Conservation (phyloP, 2,797 vertebrate species). For the Rhinella marina region DNA sequence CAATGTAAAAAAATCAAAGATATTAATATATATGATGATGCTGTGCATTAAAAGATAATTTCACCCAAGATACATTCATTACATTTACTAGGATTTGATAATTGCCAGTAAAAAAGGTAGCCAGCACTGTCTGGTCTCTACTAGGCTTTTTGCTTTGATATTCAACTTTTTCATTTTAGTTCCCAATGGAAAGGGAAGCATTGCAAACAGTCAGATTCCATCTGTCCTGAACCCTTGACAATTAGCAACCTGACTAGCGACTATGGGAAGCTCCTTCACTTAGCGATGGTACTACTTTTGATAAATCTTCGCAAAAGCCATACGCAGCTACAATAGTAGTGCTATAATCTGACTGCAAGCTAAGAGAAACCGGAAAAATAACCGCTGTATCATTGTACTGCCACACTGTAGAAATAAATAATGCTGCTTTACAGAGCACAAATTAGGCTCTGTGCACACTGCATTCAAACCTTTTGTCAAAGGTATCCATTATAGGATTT, state of each 20-base stretch:
- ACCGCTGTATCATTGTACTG: background rate
- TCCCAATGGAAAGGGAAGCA: too few relatives aligned
- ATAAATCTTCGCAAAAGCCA: background rate
- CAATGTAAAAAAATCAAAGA: background rate
- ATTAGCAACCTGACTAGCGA: too few relatives aligned
- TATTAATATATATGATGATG: background rate
- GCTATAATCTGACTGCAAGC: background rate
- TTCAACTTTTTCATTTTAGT: background rate
- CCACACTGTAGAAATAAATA: background rate
- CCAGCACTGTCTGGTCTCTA: background rate
- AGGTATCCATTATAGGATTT: too few relatives aligned
- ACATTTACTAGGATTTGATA: background rate
- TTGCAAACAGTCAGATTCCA: too few relatives aligned
- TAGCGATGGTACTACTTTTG: background rate
- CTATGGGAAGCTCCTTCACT: too few relatives aligned
- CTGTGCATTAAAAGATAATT: slow-evolving; percentile 15
- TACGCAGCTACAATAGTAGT: background rate
- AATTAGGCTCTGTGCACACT: background rate
- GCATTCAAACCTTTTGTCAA: too few relatives aligned
- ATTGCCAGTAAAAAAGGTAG: background rate
- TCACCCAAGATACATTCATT: background rate
- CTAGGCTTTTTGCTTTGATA: background rate
- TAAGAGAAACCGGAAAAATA: background rate
- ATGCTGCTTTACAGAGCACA: background rate
- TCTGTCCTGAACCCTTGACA: too few relatives aligned